Evolutionary conservation across 2,113 vertebrate species (phyloP).

Genomic region (Sturnira hondurensis): DNA sequence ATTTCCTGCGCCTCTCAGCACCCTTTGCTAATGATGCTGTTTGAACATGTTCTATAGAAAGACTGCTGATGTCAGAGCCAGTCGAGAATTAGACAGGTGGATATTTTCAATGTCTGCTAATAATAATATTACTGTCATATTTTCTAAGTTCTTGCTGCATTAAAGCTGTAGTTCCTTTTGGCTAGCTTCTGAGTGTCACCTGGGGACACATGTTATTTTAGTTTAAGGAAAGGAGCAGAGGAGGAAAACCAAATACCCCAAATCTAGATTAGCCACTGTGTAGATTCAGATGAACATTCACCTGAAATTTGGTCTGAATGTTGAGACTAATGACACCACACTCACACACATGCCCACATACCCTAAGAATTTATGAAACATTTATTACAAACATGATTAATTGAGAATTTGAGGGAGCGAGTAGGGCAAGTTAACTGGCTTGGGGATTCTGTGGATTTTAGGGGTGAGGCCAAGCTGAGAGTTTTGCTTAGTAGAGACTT

Average conservation of each 20-base stretch:
- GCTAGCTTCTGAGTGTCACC: not conserved
- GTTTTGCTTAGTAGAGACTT: not conserved
- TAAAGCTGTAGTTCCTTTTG: constrained; percentile 4
- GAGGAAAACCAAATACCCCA: not conserved
- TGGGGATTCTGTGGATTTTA: not conserved
- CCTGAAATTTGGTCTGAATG: not conserved
- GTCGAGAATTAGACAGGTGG: constrained; percentile 37
- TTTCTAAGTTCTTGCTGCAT: not conserved
- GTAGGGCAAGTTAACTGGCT: not conserved
- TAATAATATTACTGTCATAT: not conserved
- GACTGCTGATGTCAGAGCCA: constrained; percentile 51
- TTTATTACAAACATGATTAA: not conserved
- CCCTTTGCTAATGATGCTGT: constrained; percentile 50
- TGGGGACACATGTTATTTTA: not conserved
- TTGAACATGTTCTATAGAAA: constrained; percentile 60
- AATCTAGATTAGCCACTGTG: not conserved
- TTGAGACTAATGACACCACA: not conserved
- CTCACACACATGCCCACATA: too few species aligned
- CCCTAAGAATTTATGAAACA: not conserved
- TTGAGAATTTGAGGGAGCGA: not conserved
- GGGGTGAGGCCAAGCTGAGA: not conserved
- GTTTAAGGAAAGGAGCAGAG: not conserved
- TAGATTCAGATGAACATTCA: not conserved
- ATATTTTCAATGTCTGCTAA: constrained; percentile 30
- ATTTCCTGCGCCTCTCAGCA: constrained; percentile 60